Evolutionary conservation across 2,888 invertebrate species (phyloP), one percentile per base, ranked within the genome.

Genomic region (Rhagium mordax): DNA sequence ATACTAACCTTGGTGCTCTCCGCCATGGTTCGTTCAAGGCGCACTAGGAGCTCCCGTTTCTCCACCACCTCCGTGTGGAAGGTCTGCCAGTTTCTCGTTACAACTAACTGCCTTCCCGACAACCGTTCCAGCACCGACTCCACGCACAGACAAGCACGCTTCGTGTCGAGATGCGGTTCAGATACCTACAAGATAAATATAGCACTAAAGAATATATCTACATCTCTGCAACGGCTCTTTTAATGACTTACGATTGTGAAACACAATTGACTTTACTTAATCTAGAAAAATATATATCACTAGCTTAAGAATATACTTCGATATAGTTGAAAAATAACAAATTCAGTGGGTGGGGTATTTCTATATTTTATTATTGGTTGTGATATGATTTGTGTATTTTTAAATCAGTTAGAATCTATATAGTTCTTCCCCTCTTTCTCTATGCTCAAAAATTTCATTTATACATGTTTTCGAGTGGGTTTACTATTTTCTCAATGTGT

Each of bases 21-120:
- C 81, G 91, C 91, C 88, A 91, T 91, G 81, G 89, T 90, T 83
- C 86, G 86, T 81, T 91, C 90, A 80, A 90, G 86, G 77, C 88
- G 86, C 73, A 89, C 87, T 81, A 89, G 86, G 67, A 89, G 86
- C 85, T 89, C 89, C 76, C 88, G 89, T 84, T 90, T 89, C 85
- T 92, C 91, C 70, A 90, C 90, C 75, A 94, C 90, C 76, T 90
- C 91, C 73, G 91, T 91, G 83, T 93, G 92, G 91, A 93, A 94
- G 84, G 91, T 91, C 85, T 94, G 92, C 91, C 94, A 93, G 84
- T 91, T 91, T 78, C 92, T 91, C 76, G 92, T 92, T 78, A 94
- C 89, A 81, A 89, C 89, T 81, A 92, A 87, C 87, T 93, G 92
- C 76, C 92, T 89, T 86, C 90, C 90, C 79, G 91, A 90, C 83